Evolutionary conservation across 2,797 vertebrate species (phyloP).

Genomic region (Hipposideros larvatus): DNA sequence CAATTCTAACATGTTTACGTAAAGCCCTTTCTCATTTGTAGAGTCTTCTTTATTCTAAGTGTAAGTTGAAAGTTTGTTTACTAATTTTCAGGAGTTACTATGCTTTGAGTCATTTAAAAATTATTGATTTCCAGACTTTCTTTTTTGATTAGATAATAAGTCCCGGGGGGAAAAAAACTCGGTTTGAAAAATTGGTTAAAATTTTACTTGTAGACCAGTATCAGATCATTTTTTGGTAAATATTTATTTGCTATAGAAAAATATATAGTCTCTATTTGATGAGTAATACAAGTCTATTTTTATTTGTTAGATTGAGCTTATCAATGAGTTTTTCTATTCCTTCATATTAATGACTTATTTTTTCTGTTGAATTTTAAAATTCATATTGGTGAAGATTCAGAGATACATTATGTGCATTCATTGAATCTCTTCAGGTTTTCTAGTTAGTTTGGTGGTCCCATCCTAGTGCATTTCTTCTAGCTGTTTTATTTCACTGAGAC

Average conservation of each 20-base stretch:
- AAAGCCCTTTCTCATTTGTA: not conserved
- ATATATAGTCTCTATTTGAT: not conserved
- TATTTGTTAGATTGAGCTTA: not conserved
- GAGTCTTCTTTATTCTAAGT: not conserved
- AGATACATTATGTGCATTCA: not conserved
- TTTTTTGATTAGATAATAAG: not conserved
- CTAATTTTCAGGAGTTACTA: slow-evolving; percentile 36
- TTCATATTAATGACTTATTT: not conserved
- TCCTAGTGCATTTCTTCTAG: not conserved
- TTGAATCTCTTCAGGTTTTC: not conserved
- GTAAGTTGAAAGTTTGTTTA: not conserved
- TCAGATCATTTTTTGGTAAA: not conserved
- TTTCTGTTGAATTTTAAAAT: slow-evolving; percentile 22
- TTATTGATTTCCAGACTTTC: not conserved
- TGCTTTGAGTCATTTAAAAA: not conserved
- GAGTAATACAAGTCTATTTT: not conserved
- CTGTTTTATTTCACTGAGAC: not conserved
- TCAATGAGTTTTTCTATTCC: not conserved
- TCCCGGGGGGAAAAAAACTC: not conserved
- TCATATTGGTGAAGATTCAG: not conserved
- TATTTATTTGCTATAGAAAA: not conserved
- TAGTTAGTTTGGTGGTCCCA: not conserved
- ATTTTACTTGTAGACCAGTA: not conserved
- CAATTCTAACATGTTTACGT: not conserved
- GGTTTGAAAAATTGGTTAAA: not conserved